A percentile compares a stretch with the other conserved stretches of the same genome.
Conservation (phyloP, 1,140 invertebrate species). For the Caenorhabditis tropicalis region DNA sequence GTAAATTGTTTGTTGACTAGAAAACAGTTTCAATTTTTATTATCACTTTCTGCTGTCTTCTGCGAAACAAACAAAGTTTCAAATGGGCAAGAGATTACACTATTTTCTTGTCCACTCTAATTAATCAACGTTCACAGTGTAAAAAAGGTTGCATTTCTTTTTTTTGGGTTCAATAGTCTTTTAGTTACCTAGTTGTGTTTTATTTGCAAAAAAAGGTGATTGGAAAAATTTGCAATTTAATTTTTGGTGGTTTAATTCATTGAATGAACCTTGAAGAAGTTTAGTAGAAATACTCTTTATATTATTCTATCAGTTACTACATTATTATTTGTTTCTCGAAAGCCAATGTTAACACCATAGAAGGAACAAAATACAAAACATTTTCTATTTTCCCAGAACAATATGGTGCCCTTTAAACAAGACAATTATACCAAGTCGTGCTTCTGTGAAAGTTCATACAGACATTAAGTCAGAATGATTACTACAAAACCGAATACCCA, state of each 20-base stretch:
- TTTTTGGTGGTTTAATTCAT: too few species aligned
- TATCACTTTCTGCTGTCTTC: slow-evolving; percentile 11
- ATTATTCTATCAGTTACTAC: too few species aligned
- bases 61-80: slow-evolving; percentile 25
- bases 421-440: too few species aligned
- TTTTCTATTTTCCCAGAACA: too few species aligned
- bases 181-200: background rate
- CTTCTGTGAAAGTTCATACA: too few species aligned
- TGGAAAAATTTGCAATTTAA: background rate
- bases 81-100: slow-evolving; percentile 25
- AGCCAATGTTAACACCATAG: too few species aligned
- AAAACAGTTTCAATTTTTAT: background rate
- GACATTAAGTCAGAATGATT: too few species aligned
- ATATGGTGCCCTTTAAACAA: too few species aligned
- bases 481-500: background rate
- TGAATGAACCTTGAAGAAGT: too few species aligned
- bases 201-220: background rate
- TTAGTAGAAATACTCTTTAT: too few species aligned
- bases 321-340: too few species aligned
- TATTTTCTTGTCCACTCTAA: background rate
- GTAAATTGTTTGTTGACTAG: background rate
- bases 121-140: slow-evolving; percentile 1
- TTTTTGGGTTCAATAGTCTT: background rate
- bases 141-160: background rate
- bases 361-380: too few species aligned